Evolutionary conservation across 2,113 vertebrate species (phyloP), one percentile per base, ranked within the genome.

Genomic region (Siniperca chuatsi): DNA sequence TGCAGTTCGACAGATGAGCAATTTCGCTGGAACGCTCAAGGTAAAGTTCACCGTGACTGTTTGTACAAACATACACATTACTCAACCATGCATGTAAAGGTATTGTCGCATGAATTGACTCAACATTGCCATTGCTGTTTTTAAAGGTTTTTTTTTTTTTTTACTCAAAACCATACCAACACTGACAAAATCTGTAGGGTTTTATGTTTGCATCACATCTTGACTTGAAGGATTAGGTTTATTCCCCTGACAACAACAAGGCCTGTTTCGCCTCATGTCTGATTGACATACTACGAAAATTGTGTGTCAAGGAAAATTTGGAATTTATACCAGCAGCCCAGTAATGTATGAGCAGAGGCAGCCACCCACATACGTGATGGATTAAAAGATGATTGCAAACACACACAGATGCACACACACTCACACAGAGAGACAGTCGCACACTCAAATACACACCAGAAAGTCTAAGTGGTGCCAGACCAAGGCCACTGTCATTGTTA

Each of bases 11-110:
- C 97, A 71, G 98, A 99, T 92, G 98, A 99, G 71, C 98, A 98
- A 65, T 98, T 98, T 93, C 97, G 97, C 82, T 99, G 98, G 98
- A 98, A 98, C 84, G 94, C 97, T 76, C 97, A 98, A 99, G 98
- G 98, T 99, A 97, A 89, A 67, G 44, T 52, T 86, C 4, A 73
- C 33, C 8, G 4, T 35, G 1, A 52, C n/a, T 71, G 29, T 55
- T 57, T 35, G 37, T 8, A 67, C 40, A 69, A 3, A 69, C 64
- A 76, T 25, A 50, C 66, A 77, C 64, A 54, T 23, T 64, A 7
- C 61, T 64, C 33, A 20, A 6, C 52, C 58, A 71, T 64, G 35
- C 29, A 86, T 55, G 18, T 35, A 18, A 12, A 54, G 20, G 1
- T 16, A 44, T 48, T 50, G 20, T 18, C 77, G 72, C 21, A 55